Evolutionary conservation across 2,113 vertebrate genomes (phyloP).

Genomic region (Nestor notabilis): DNA sequence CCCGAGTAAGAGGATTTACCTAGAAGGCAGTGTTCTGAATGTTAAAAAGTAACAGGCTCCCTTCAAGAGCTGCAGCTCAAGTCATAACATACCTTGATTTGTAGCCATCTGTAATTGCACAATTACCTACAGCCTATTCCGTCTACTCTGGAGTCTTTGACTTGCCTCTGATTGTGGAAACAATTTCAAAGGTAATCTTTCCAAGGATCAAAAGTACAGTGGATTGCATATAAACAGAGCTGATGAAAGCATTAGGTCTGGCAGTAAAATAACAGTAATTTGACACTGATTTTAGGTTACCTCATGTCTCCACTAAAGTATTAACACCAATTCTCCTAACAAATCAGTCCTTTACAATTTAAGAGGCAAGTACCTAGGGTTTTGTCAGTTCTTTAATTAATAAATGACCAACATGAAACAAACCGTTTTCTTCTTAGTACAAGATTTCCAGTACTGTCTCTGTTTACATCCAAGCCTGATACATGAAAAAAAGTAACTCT

Average conservation of each 20-base stretch:
- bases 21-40: conserved; percentile 69
- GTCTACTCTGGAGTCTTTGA: conserved; percentile 26
- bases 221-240: background rate
- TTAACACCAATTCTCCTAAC: background rate
- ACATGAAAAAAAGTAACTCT: background rate
- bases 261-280: background rate
- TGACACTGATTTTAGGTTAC: background rate
- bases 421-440: background rate
- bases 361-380: background rate
- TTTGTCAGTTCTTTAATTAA: background rate
- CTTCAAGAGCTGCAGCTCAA: conserved; percentile 18
- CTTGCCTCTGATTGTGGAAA: background rate
- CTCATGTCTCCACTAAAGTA: background rate
- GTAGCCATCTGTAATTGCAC: conserved; percentile 14
- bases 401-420: background rate
- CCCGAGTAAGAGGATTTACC: conserved; percentile 69
- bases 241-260: background rate
- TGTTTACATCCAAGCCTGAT: background rate
- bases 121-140: conserved; percentile 11
- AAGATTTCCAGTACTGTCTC: background rate
- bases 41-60: conserved; percentile 48
- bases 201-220: background rate
- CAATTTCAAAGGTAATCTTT: background rate
- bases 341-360: background rate
- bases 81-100: conserved; percentile 31